Percentiles rank a stretch among this genome's conserved stretches.
These are phyloP conservation scores for Nasonia vitripennis DNA, from an alignment of 1,140 invertebrate species.

Conservation along the genomic window DNA sequence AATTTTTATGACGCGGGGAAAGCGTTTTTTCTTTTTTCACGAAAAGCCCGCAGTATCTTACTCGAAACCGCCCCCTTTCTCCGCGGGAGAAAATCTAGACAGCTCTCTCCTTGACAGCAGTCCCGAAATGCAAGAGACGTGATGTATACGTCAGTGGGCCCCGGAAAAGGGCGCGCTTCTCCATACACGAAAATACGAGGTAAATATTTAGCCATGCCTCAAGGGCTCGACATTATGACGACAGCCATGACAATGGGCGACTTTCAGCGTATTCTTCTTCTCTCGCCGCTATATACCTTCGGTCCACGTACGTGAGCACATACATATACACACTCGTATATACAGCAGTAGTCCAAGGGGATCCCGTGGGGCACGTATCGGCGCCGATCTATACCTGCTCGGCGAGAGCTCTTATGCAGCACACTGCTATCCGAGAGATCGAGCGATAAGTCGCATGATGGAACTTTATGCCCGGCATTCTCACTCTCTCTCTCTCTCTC, in stretches of 20 bases:
- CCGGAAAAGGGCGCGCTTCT: constrained; percentile 10
- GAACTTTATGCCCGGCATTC: constrained; percentile 29
- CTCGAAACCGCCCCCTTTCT: constrained; percentile 2
- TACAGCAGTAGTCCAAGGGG: constrained; percentile 59
- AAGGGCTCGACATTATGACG: constrained; percentile 54
- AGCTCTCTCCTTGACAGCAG: constrained; percentile 4
- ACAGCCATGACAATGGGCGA: constrained; percentile 63
- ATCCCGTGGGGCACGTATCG: constrained; percentile 56
- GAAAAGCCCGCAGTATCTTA: background rate
- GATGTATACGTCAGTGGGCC: constrained; percentile 26
- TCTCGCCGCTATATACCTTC: constrained; percentile 6
- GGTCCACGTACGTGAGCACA: constrained; percentile 26
- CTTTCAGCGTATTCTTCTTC: constrained; percentile 57
- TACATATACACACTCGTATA: constrained; percentile 43
- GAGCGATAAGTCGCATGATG: constrained; percentile 32
- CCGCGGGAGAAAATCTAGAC: background rate
- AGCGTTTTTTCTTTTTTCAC: background rate
- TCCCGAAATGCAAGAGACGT: background rate
- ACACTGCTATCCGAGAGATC: constrained; percentile 54
- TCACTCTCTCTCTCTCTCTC: no score
- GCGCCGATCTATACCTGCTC: constrained; percentile 57
- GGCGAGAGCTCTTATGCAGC: constrained; percentile 54
- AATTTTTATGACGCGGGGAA: constrained; percentile 35
- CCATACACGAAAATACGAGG: constrained; percentile 54
- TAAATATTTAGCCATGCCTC: constrained; percentile 62